Conservation (phyloP, 2,113 vertebrate genomes). For the Labrus mixtus region DNA sequence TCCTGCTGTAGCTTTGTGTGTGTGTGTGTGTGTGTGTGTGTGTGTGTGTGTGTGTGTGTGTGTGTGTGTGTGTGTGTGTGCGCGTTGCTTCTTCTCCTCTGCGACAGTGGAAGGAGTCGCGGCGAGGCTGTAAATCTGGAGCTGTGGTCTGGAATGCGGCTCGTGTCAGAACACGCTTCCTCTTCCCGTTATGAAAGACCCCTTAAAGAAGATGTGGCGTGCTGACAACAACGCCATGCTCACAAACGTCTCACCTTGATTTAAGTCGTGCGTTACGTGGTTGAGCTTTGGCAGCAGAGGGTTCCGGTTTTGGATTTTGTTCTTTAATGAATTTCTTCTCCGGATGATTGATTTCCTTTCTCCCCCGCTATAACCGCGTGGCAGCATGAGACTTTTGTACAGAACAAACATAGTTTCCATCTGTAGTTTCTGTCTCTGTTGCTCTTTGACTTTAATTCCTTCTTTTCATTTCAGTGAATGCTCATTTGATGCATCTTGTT, state of each 20-base stretch:
- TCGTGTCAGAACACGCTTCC: slow-evolving; percentile 82
- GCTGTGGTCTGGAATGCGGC: slow-evolving; percentile 81
- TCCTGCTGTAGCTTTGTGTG: too few relatives aligned
- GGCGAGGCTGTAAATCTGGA: slow-evolving; percentile 74
- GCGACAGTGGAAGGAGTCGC: slow-evolving; percentile 62
- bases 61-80: too few relatives aligned
- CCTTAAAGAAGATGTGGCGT: slow-evolving; percentile 74
- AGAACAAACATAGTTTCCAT: neutral
- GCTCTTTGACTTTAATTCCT: neutral
- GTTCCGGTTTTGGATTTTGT: neutral
- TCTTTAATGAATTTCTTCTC: neutral
- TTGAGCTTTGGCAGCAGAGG: neutral
- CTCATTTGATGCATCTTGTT: neutral
- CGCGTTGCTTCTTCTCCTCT: slow-evolving; percentile 31
- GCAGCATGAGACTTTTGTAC: neutral
- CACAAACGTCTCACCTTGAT: slow-evolving; percentile 41
- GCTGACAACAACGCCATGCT: slow-evolving; percentile 60
- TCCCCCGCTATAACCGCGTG: neutral
- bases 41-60: too few relatives aligned
- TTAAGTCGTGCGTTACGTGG: slow-evolving; percentile 3
- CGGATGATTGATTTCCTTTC: neutral
- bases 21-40: too few relatives aligned
- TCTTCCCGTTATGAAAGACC: slow-evolving; percentile 83
- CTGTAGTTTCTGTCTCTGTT: neutral
- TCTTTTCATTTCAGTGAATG: neutral